Evolutionary conservation across 2,797 vertebrate species (phyloP).

Genomic region (Phataginus tetradactyla): DNA sequence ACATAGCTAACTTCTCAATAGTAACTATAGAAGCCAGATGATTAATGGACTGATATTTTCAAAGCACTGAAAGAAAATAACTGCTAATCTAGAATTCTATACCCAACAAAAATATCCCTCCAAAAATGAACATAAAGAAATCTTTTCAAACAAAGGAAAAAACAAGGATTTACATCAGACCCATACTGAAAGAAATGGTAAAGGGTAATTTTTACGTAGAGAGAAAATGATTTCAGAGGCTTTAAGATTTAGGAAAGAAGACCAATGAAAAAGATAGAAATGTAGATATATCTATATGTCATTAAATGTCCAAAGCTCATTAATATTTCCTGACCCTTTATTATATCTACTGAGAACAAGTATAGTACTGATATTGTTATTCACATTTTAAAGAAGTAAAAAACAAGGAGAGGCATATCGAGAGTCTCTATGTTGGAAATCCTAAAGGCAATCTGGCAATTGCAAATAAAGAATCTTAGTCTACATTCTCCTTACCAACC

Average conservation of each 20-base stretch:
- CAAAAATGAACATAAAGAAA: conserved; percentile 1
- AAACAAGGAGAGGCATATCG: background rate
- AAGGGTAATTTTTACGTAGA: background rate
- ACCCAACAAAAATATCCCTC: background rate
- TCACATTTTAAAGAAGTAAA: conserved; percentile 7
- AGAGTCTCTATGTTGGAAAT: conserved; percentile 1
- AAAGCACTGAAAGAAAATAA: conserved; percentile 10
- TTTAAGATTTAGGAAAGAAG: background rate
- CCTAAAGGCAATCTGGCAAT: background rate
- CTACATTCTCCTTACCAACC: background rate
- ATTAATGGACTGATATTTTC: background rate
- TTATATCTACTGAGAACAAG: background rate
- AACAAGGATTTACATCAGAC: background rate
- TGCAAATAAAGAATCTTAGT: background rate
- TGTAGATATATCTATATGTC: background rate
- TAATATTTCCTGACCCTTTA: background rate
- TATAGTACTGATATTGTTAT: background rate
- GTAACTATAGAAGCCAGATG: conserved; percentile 1
- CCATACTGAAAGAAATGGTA: background rate
- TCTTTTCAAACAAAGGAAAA: conserved; percentile 34
- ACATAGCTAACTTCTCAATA: conserved; percentile 24
- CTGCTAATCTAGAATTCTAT: conserved; percentile 45
- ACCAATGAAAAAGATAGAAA: background rate
- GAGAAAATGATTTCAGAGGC: background rate
- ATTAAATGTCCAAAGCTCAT: conserved; percentile 10